These are phyloP conservation scores for Alouatta palliata DNA, from an alignment of 2,113 vertebrate species.

Conservation along the genomic window DNA sequence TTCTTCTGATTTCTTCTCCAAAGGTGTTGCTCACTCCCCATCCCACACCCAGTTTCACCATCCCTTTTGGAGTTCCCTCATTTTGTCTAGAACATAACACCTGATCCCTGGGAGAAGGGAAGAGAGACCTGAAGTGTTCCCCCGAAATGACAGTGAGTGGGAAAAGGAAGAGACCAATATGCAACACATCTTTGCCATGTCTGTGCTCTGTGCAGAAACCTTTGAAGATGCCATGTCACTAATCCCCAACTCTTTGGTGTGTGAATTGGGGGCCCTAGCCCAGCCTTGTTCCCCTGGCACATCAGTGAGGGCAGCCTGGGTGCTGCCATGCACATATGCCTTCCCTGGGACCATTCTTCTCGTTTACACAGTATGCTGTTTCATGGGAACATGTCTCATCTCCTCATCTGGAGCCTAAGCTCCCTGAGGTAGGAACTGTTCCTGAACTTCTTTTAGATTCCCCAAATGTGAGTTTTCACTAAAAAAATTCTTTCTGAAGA, in stretches of 20 bases:
- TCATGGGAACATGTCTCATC: accelerated
- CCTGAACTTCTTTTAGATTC: neutral
- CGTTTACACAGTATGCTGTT: accelerated
- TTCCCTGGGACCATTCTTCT: accelerated
- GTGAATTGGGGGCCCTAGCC: neutral
- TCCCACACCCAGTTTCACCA: accelerated
- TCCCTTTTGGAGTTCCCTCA: no score
- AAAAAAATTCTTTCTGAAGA: neutral
- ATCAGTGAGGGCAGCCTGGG: neutral
- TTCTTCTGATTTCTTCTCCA: neutral
- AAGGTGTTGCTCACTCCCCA: accelerated
- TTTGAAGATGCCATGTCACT: accelerated
- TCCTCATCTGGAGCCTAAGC: neutral
- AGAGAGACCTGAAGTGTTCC: neutral
- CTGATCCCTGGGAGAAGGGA: neutral
- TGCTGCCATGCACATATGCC: neutral
- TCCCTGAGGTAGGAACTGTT: neutral
- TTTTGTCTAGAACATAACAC: neutral
- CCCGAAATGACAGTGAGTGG: no score
- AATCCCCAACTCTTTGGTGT: accelerated
- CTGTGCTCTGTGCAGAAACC: neutral
- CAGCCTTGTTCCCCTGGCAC: accelerated
- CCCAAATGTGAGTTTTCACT: neutral
- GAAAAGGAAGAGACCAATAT: neutral
- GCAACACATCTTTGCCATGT: accelerated